Evolutionary conservation across 2,113 vertebrate species (phyloP).

Genomic region (Ochotona curzoniae): DNA sequence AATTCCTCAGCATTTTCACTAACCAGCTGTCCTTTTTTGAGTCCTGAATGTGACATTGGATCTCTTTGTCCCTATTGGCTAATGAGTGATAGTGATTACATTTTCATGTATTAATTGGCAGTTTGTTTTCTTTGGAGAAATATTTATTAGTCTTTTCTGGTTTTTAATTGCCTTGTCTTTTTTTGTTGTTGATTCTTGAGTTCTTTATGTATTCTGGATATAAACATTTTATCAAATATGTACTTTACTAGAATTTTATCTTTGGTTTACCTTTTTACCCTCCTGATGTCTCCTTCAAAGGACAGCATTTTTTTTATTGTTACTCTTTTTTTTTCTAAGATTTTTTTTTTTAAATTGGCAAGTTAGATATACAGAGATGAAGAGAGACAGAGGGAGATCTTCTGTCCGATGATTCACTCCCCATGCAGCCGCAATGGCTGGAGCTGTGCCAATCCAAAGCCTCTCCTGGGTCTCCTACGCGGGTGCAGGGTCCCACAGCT

Average conservation of each 20-base stretch:
- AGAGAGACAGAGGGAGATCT: no score
- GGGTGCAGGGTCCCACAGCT: no score
- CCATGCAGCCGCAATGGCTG: no score
- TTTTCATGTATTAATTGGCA: not conserved
- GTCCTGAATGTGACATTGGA: not conserved
- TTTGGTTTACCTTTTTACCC: not conserved
- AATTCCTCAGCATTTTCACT: not conserved
- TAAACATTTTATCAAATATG: not conserved
- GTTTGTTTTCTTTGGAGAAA: slow-evolving; percentile 21
- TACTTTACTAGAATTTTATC: not conserved
- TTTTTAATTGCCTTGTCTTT: not conserved
- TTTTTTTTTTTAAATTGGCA: no score
- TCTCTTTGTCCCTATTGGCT: not conserved
- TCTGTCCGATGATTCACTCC: no score
- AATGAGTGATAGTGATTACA: not conserved
- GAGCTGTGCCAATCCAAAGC: no score
- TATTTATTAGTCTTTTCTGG: not conserved
- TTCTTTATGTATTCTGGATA: slow-evolving; percentile 33
- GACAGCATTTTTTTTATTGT: no score
- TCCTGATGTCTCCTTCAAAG: slow-evolving; percentile 27
- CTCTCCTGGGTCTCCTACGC: no score
- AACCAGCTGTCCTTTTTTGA: not conserved
- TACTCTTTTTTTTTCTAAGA: no score
- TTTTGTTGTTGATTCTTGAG: not conserved
- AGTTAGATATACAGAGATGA: no score